Base-by-base conservation (phyloP, 2,797 vertebrate genomes). In the Smutsia gigantea region DNA sequence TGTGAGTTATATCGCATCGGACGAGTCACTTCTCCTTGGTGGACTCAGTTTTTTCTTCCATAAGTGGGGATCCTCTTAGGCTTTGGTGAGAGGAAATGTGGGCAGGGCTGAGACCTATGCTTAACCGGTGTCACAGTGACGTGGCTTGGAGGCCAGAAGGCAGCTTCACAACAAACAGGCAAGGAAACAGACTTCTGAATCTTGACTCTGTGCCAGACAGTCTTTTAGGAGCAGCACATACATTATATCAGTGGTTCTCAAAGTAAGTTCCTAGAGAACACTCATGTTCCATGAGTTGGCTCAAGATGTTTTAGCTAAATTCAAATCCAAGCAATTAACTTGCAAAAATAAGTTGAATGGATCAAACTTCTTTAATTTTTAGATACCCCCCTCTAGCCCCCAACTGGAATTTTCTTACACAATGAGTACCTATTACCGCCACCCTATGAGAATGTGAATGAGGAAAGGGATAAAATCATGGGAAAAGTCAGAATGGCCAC, bases 371-470 rank as follows among this genome's bases (percentile, higher is more conserved):
- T 18, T 74, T 37, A 18, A 49, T 66, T 69, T 51, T 83, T 46
- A 53, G 37, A 12, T 3, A 14, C 53, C 11, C n/a, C 18, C 2
- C 0, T 2, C 7, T 23, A 46, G 10, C 46, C 34, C 29, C 14
- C 8, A n/a, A 53, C 71, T 90, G 71, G n/a, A 75, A 83, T 90
- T 68, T 87, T 68, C 83, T 87, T 64, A n/a, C 17, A 74, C 23
- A 78, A 9, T 0, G 5, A 61, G 39, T 18, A 15, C 37, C 55
- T 74, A 27, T 37, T 14, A 42, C 29, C 31, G 3, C 17, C 18
- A 37, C 13, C 84, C 68, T 46, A 27, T 10, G 34, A 61, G 25
- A 7, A 13, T 1, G 14, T 3, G 4, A 79, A 53, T 4, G 0
- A 37, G 63, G 37, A 53, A 37, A 81, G 61, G 42, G 19, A 75